Evolutionary conservation across 2,113 vertebrate genomes (phyloP).

Genomic region (Vidua macroura): DNA sequence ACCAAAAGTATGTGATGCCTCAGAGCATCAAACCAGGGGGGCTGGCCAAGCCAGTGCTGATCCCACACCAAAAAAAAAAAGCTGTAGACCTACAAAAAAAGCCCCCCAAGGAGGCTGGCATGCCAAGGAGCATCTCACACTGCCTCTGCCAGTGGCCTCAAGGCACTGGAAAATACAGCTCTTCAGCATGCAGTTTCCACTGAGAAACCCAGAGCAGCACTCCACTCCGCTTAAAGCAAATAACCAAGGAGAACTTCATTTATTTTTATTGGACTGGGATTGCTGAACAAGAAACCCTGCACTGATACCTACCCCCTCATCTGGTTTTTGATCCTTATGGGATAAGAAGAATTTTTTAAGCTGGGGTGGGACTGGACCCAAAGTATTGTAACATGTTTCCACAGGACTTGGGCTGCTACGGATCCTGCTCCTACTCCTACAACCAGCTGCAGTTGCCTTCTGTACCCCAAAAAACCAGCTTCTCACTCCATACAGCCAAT

Average conservation of each 20-base stretch:
- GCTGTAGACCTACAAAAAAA: neutral
- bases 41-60: rapidly evolving
- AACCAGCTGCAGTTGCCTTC: neutral
- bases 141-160: neutral
- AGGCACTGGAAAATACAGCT: constrained; percentile 27
- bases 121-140: neutral
- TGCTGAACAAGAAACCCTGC: neutral
- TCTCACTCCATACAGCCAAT: neutral
- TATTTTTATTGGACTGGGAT: constrained; percentile 38
- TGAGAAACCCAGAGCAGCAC: neutral
- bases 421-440: neutral
- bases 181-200: constrained; percentile 1
- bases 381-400: neutral
- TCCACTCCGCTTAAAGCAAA: neutral
- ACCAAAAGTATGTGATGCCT: neutral
- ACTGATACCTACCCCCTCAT: neutral
- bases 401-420: rapidly evolving
- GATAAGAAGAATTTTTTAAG: neutral
- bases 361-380: neutral
- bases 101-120: neutral
- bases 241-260: neutral
- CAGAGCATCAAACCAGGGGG: neutral
- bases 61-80: neutral
- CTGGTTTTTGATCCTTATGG: neutral
- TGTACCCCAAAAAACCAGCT: neutral